Evolutionary conservation across 2,888 invertebrate species (phyloP), one percentile per base, ranked within the genome.

Genomic region (Seira musarum): DNA sequence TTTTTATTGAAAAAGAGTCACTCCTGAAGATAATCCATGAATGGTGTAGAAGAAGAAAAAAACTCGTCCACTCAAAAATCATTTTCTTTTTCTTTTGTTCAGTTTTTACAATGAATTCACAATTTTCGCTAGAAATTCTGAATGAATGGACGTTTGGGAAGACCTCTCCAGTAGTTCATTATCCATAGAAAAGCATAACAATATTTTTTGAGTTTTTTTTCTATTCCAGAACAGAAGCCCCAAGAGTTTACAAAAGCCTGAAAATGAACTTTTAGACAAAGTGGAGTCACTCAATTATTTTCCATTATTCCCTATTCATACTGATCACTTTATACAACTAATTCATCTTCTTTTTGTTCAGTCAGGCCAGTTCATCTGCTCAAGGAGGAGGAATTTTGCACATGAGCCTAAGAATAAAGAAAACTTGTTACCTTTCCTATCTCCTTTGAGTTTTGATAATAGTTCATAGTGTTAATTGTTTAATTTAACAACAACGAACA

Each of bases 231-330:
- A 30, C 30, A 30, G 30, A 30, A 8, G 30, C 30, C 2, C 3
- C 2, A 30, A 8, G 30, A 60, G 2, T 60, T 19, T 2, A n/a
- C 13, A 30, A 82, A 74, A 67, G 30, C 22, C 49, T 67, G 67
- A 81, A 76, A 76, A 81, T 77, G 81, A 82, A 79, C 74, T 82
- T 72, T 60, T 53, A 78, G 74, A 82, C 78, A 81, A 77, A 76
- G 76, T 73, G 81, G 81, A 81, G 76, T 77, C 77, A 81, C 53
- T 81, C 72, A 78, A 82, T 78, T 82, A 82, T 71, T 69, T n/a
- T 82, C 53, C 71, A 60, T 71, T 70, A 19, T 70, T 19, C 35
- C 10, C 1, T 71, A 49, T 71, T 66, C 53, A 22, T 17, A 35
- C 30, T 35, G 35, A 25, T 64, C 65, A 15, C 17, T 49, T 24